Evolutionary conservation across 2,113 vertebrate species (phyloP), one percentile per base, ranked within the genome.

Genomic region (Burhinus oedicnemus): DNA sequence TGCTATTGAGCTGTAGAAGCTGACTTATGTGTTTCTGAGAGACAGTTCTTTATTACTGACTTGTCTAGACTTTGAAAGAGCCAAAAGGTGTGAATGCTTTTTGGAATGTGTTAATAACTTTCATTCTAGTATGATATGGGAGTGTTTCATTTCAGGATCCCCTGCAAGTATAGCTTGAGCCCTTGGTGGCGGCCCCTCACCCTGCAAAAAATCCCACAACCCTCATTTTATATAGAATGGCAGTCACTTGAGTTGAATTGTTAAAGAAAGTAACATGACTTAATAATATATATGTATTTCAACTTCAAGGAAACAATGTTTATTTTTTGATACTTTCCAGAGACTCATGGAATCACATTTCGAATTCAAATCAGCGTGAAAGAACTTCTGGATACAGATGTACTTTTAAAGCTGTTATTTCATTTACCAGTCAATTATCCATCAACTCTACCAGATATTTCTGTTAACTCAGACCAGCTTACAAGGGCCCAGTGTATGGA

Each of bases 391-490:
- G 98, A 96, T 77, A 83, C 47, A 32, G 97, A 97, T 81, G 66
- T 98, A 38, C 90, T 97, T 60, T 90, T 99, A 70, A 97, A 97
- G 69, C 84, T 99, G 74, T 69, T 98, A 29, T 99, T 99, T 97
- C 98, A 98, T 80, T 97, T 99, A 83, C 98, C 98, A 6, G 92
- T 97, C 58, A 94, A 68, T 85, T 99, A 99, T 95, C 99, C 99
- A 16, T 96, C 68, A 40, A 87, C 95, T 87, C 74, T 95, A 26
- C 99, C 99, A 2, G 97, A 98, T 55, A 96, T 99, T 95, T 99
- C 98, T 11, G 95, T 99, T 92, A 95, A 61, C 94, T 99, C 98
- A 26, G 96, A 98, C 42, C 96, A 97, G 86, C 98, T 99, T 95
- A 98, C 98, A 52, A 97, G 98, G 87, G 97, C 97, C 69, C 98